phyloP scores from a whole-genome alignment of 2,797 vertebrate genomes.

The Diplodus sargus region DNA sequence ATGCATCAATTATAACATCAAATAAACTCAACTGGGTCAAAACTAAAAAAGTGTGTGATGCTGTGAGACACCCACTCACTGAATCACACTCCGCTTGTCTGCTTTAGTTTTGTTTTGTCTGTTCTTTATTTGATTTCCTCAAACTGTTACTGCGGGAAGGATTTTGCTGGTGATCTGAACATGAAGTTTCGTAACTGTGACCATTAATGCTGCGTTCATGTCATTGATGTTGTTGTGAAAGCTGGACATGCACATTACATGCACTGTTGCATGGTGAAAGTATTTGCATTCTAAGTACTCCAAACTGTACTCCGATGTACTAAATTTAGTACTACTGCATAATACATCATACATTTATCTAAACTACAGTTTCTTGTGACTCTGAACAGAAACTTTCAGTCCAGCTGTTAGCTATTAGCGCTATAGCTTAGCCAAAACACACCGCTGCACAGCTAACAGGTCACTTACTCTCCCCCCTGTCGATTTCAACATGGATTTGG shows the following conservation, averaged over 20 bases:
- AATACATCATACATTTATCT: background rate
- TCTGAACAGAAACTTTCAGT: no score
- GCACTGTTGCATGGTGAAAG: background rate
- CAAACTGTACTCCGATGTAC: no score
- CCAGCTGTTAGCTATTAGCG: no score
- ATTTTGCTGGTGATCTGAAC: background rate
- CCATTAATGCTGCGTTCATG: background rate
- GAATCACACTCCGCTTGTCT: background rate
- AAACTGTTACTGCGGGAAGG: background rate
- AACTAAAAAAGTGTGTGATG: background rate
- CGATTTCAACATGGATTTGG: no score
- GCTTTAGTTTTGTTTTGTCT: background rate
- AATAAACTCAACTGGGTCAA: conserved; percentile 22
- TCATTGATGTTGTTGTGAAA: background rate
- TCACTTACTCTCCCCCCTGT: no score
- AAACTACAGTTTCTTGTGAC: background rate
- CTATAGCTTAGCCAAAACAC: no score
- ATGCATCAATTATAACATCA: conserved; percentile 3
- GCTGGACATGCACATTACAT: background rate
- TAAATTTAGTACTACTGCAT: no score
- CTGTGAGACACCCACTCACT: conserved; percentile 4
- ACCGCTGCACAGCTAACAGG: no score
- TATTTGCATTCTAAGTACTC: no score
- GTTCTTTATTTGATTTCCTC: background rate
- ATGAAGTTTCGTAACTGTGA: background rate